Conservation (phyloP, 2,113 vertebrate genomes). For the Numenius arquata region DNA sequence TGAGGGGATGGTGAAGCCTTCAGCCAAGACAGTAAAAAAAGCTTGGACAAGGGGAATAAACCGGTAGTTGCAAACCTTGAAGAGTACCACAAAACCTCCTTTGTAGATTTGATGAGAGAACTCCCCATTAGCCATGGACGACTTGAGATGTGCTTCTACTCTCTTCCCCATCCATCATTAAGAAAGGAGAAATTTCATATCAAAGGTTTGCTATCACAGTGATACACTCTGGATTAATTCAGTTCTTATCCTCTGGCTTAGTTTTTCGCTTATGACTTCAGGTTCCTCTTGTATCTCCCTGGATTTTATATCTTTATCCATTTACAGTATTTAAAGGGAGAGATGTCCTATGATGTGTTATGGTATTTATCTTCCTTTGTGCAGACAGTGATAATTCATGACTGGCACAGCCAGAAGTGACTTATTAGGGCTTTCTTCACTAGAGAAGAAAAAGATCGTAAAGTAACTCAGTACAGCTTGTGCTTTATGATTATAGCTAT, state of each 20-base stretch:
- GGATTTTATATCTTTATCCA: slow-evolving; percentile 39
- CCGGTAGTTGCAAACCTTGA: neutral
- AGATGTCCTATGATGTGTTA: slow-evolving; percentile 30
- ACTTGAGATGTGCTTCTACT: neutral
- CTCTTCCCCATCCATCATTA: neutral
- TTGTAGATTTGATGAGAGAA: neutral
- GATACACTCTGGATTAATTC: neutral
- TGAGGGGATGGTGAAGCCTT: accelerated
- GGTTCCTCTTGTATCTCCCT: neutral
- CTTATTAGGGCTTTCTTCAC: slow-evolving; percentile 54
- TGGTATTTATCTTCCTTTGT: slow-evolving; percentile 57
- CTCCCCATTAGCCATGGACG: neutral
- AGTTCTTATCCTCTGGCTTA: neutral
- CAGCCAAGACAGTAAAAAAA: neutral
- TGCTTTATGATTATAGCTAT: slow-evolving; percentile 52
- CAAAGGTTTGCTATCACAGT: neutral
- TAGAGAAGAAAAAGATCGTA: slow-evolving; percentile 36
- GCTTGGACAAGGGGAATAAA: neutral
- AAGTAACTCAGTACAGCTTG: slow-evolving; percentile 41
- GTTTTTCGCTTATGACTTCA: slow-evolving; percentile 2
- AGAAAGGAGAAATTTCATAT: neutral
- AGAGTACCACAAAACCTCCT: neutral
- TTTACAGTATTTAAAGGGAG: slow-evolving; percentile 46
- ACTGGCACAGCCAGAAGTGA: slow-evolving; percentile 47
- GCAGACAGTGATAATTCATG: slow-evolving; percentile 51